A percentile compares a stretch with the other conserved stretches of the same genome.
These are phyloP conservation scores for Panzeria rudis DNA, from an alignment of 2,888 invertebrate species.

Conservation along the genomic window DNA sequence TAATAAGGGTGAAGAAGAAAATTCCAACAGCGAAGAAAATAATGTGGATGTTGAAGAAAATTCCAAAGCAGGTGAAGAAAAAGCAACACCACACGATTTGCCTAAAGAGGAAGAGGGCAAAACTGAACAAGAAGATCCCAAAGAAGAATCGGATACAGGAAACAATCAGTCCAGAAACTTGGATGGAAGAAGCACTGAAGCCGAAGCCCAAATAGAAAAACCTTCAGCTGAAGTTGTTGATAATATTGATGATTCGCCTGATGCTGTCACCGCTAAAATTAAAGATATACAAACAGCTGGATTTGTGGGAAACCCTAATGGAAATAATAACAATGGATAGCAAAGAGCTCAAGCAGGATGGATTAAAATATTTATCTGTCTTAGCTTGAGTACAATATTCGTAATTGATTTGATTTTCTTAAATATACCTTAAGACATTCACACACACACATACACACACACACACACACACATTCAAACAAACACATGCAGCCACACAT, in stretches of 20 bases:
- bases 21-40: neutral
- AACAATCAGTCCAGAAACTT: slow-evolving; percentile 34
- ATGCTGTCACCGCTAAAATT: slow-evolving; percentile 25
- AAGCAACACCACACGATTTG: neutral
- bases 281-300: slow-evolving; percentile 46
- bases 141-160: neutral
- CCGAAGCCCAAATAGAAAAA: slow-evolving; percentile 48
- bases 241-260: neutral
- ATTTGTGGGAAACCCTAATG: slow-evolving; percentile 7
- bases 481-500: too few relatives aligned
- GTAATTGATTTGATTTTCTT: slow-evolving; percentile 53
- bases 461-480: too few relatives aligned
- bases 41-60: neutral
- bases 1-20: neutral
- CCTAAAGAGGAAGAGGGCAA: neutral
- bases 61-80: neutral
- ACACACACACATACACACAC: neutral
- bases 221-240: slow-evolving; percentile 29
- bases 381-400: slow-evolving; percentile 20
- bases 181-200: neutral
- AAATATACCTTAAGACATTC: slow-evolving; percentile 4
- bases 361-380: slow-evolving; percentile 2
- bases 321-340: slow-evolving; percentile 41
- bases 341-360: slow-evolving; percentile 34
- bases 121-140: neutral